These are phyloP conservation scores for Hypselothyrea guttata DNA, from an alignment of 2,888 invertebrate genomes.

Conservation along the genomic window DNA sequence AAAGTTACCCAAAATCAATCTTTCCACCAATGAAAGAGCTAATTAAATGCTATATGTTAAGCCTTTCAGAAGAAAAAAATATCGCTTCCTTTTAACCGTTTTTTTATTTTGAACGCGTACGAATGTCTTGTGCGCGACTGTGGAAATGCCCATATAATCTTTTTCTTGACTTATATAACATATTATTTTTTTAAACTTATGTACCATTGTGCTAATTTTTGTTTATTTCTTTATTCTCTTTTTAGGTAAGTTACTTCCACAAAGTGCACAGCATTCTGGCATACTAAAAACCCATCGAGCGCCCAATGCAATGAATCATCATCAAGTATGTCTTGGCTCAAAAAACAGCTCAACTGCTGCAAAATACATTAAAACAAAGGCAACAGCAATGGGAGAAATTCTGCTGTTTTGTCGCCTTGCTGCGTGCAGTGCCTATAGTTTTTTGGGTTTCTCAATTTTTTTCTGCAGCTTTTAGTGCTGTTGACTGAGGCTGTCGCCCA, in stretches of 20 bases:
- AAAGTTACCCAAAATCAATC: no score
- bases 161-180: no score
- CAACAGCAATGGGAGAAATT: slow-evolving; percentile 2
- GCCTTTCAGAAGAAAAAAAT: no score
- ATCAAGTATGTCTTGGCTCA: slow-evolving; percentile 16
- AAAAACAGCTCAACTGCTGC: slow-evolving; percentile 40
- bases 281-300: slow-evolving; percentile 12
- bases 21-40: no score
- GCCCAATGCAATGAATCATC: slow-evolving; percentile 46
- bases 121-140: no score
- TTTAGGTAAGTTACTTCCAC: slow-evolving; percentile 50
- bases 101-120: no score
- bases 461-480: slow-evolving; percentile 45
- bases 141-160: no score
- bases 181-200: no score
- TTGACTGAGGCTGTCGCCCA: slow-evolving; percentile 24
- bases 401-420: slow-evolving; percentile 27
- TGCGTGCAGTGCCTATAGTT: slow-evolving; percentile 31
- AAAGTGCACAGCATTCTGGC: slow-evolving; percentile 12
- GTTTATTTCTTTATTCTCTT: slow-evolving; percentile 23
- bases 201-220: slow-evolving; percentile 33
- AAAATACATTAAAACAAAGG: slow-evolving; percentile 35
- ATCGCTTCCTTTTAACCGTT: no score
- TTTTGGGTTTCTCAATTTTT: slow-evolving; percentile 20
- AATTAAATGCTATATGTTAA: no score